Conservation (phyloP, 2,888 invertebrate species). For the Sinelater perroti region DNA sequence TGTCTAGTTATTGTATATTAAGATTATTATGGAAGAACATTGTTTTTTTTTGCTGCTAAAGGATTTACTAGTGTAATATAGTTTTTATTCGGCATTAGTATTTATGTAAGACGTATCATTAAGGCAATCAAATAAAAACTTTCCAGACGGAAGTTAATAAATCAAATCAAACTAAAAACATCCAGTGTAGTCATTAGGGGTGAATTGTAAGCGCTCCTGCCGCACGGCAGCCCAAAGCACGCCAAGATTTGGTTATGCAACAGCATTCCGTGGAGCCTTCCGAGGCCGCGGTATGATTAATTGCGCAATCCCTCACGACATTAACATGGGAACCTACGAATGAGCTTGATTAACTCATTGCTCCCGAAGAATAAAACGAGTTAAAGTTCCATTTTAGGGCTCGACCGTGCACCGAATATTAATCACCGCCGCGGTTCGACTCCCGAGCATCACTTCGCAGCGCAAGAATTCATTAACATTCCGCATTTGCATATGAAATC, state of each 20-base stretch:
- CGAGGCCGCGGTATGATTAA: background rate
- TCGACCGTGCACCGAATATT: constrained; percentile 6
- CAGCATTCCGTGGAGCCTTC: background rate
- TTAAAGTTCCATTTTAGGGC: constrained; percentile 7
- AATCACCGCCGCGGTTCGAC: constrained; percentile 3
- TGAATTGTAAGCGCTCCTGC: no score
- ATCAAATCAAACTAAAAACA: no score
- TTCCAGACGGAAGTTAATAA: no score
- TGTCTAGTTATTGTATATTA: no score
- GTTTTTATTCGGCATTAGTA: no score
- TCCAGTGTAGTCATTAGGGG: no score
- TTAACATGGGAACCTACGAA: constrained; percentile 2
- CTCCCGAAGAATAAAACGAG: constrained; percentile 9
- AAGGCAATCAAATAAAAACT: no score
- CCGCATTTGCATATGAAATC: constrained; percentile 9
- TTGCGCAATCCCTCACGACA: background rate
- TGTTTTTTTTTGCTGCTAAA: no score
- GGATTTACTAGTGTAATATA: no score
- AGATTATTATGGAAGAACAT: no score
- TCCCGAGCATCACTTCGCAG: background rate
- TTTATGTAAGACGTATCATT: no score
- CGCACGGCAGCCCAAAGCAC: no score
- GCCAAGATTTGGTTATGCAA: background rate
- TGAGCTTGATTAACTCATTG: constrained; percentile 7
- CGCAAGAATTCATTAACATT: constrained; percentile 14